phyloP scores from a whole-genome alignment of 2,113 vertebrate genomes.

The Alosa alosa region DNA sequence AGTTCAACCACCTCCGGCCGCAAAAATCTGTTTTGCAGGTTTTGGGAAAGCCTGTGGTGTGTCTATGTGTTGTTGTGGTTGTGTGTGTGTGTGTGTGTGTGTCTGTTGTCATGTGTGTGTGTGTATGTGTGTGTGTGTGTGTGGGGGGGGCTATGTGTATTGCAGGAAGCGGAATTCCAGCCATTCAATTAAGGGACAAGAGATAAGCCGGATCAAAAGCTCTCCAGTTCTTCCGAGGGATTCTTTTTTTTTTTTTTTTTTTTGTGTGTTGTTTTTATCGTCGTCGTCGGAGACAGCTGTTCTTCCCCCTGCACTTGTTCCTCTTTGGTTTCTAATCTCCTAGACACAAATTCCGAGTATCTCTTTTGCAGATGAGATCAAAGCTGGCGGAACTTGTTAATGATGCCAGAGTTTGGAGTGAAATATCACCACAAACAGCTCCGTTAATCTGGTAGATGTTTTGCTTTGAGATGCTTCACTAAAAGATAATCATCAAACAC shows the following conservation, averaged over 20 bases:
- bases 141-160: neutral
- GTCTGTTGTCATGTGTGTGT: no score
- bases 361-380: neutral
- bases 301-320: slow-evolving; percentile 8
- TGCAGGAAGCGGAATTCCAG: slow-evolving; percentile 4
- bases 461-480: neutral
- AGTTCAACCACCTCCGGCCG: slow-evolving; percentile 10
- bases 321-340: neutral
- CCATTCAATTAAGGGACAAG: slow-evolving; percentile 12
- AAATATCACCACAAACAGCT: neutral
- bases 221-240: neutral
- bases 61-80: neutral
- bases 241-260: neutral
- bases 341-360: neutral
- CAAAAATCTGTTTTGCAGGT: neutral
- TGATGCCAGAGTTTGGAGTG: neutral
- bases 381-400: slow-evolving; percentile 7
- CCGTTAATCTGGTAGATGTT: neutral
- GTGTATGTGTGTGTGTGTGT: neutral
- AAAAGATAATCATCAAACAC: neutral
- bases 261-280: neutral
- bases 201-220: slow-evolving; percentile 12
- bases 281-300: neutral
- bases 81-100: neutral
- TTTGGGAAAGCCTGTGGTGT: slow-evolving; percentile 7